Conservation (phyloP, 1,140 invertebrate genomes). For the Brachionus calyciflorus region DNA sequence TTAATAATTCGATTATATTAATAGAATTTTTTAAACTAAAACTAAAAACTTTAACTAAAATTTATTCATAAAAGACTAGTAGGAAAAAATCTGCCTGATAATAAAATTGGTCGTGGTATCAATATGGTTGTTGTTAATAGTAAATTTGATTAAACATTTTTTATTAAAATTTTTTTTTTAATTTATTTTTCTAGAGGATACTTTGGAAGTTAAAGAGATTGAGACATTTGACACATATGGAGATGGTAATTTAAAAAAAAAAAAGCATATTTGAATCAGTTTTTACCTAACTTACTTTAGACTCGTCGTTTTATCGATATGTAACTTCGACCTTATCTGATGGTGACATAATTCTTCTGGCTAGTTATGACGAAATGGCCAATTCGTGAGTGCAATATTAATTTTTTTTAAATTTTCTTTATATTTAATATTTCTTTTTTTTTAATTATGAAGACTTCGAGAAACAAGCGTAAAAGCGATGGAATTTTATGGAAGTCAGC, state of each 20-base stretch:
- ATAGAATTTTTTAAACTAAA: too few species aligned
- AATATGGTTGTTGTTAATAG: constrained; percentile 52
- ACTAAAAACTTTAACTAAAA: not conserved
- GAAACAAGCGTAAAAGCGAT: constrained; percentile 52
- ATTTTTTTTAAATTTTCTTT: too few species aligned
- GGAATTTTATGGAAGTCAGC: constrained; percentile 58
- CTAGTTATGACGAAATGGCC: constrained; percentile 55
- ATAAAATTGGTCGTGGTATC: constrained; percentile 52
- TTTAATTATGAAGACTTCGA: constrained; percentile 50
- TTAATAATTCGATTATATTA: too few species aligned
- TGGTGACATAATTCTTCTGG: constrained; percentile 51
- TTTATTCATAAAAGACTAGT: constrained; percentile 49
- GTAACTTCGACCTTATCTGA: constrained; percentile 52
- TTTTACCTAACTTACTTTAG: constrained; percentile 49
- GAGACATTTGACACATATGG: constrained; percentile 53
- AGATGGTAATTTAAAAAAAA: constrained; percentile 51
- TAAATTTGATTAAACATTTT: constrained; percentile 48
- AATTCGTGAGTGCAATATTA: constrained; percentile 50
- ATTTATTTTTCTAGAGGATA: constrained; percentile 49
- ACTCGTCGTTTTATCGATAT: constrained; percentile 51
- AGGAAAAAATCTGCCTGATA: constrained; percentile 50
- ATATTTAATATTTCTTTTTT: too few species aligned
- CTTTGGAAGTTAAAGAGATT: constrained; percentile 49
- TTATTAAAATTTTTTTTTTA: not conserved
- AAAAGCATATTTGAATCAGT: not conserved